A percentile compares a stretch with the other conserved stretches of the same genome.
These are phyloP conservation scores for Cryptoblepharus egeriae DNA, from an alignment of 2,797 vertebrate genomes.

Conservation along the genomic window DNA sequence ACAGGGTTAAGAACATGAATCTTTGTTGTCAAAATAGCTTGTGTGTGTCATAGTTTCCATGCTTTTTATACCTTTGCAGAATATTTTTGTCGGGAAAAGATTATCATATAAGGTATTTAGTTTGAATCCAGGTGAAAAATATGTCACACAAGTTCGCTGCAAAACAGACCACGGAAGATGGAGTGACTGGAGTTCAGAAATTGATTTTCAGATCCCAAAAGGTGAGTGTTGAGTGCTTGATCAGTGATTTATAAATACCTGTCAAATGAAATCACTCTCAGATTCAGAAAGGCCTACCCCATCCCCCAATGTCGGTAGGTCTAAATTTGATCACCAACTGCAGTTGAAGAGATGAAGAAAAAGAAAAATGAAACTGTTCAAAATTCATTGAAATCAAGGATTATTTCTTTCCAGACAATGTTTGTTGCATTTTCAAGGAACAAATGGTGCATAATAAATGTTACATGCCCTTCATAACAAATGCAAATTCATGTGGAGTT, in stretches of 20 bases:
- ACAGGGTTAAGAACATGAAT: neutral
- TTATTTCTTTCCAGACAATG: neutral
- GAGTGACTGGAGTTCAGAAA: constrained; percentile 85
- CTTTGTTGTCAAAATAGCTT: neutral
- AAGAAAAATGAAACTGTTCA: no score
- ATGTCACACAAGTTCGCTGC: constrained; percentile 87
- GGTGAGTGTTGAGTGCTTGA: constrained; percentile 81
- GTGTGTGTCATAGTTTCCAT: neutral
- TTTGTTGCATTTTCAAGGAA: neutral
- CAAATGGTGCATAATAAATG: neutral
- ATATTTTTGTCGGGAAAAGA: constrained; percentile 82
- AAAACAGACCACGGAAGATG: constrained; percentile 88
- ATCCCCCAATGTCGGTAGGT: neutral
- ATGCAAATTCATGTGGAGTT: neutral
- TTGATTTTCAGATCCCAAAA: constrained; percentile 76
- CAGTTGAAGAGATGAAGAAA: neutral
- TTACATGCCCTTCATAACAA: neutral
- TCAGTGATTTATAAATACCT: constrained; percentile 12
- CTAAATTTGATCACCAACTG: neutral
- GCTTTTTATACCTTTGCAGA: constrained; percentile 69
- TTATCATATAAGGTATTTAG: constrained; percentile 85
- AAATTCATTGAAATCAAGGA: neutral
- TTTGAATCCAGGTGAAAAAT: constrained; percentile 81
- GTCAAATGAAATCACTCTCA: neutral
- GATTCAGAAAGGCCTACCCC: neutral